Base-by-base conservation (phyloP, 2,797 vertebrate genomes). In the Brachymystax lenok region DNA sequence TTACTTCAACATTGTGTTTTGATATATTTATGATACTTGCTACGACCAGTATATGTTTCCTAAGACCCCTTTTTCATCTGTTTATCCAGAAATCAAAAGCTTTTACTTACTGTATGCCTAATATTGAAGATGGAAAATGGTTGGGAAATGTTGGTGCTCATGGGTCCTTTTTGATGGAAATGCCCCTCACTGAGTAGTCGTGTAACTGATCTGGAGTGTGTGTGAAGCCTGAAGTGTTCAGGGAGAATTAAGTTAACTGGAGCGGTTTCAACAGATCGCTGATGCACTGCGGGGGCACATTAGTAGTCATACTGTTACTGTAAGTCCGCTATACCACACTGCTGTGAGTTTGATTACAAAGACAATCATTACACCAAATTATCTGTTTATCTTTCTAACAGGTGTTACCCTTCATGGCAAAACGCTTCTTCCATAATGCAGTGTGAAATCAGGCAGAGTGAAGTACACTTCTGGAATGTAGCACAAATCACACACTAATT, bases 141-240 rank as follows among this genome's bases (percentile, higher is more conserved):
- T 12, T 12, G 40, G 40, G 12, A 46, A 46, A 46, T 46, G 8
- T 46, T 46, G 40, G 40, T 46, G 10, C 40, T 46, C 40, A 8
- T 46, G 40, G 40, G 40, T 46, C 40, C 40, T 46, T 46, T 13
- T 46, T 46, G 40, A 46, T 46, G 40, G 40, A 46, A 46, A 46
- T 46, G 10, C 40, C 40, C 2, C 40, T 46, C 40, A 80, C 28
- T 56, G 71, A 82, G 63, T 61, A 82, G 79, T 72, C 56, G 61
- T 74, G 56, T 85, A 83, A 56, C 67, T 71, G 51, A 69, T 77
- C 50, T 59, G 69, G 66, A 71, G 82, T 74, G 68, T 70, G 30
- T 19, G 14, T 7, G 56, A 52, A 69, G 54, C 17, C 30, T 46
- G 50, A 75, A 50, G 54, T 46, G 56, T 66, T 76, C 46, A 74